Conservation (phyloP, 2,888 invertebrate genomes). For the Drosophila vallismaia region DNA sequence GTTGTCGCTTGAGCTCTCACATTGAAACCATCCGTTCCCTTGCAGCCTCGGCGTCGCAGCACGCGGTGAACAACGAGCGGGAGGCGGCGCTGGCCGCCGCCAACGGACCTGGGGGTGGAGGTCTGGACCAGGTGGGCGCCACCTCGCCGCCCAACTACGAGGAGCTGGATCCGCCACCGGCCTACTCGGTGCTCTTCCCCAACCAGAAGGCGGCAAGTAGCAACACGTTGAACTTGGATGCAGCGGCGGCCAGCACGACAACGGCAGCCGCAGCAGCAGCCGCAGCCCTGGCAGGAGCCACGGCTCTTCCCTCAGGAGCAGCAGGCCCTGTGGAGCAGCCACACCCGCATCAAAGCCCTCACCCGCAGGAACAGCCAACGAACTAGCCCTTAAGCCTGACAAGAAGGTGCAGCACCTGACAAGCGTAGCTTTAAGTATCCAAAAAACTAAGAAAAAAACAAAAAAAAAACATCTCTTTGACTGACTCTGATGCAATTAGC, state of each 20-base stretch:
- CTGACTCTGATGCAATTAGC: constrained; percentile 79
- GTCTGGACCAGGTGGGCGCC: constrained; percentile 65
- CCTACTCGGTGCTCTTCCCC: constrained; percentile 88
- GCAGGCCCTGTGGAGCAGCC: constrained; percentile 3
- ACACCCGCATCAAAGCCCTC: constrained; percentile 16
- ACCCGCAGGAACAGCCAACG: constrained; percentile 35
- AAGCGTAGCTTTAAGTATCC: constrained; percentile 62
- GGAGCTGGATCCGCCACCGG: constrained; percentile 86
- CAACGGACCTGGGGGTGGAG: constrained; percentile 56
- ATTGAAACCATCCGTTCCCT: constrained; percentile 80
- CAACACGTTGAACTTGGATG: constrained; percentile 70
- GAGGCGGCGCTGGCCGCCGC: constrained; percentile 80
- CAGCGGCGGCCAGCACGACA: constrained; percentile 55
- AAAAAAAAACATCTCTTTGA: constrained; percentile 64
- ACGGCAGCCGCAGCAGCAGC: constrained; percentile 58
- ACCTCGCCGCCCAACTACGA: constrained; percentile 87
- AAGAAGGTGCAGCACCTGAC: constrained; percentile 52
- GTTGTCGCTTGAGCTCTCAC: constrained; percentile 81
- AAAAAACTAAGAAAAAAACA: background rate
- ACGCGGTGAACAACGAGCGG: constrained; percentile 82
- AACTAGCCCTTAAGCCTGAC: constrained; percentile 70
- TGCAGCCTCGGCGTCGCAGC: constrained; percentile 83
- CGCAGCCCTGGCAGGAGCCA: constrained; percentile 27
- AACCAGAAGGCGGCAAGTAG: constrained; percentile 82
- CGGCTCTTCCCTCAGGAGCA: constrained; percentile 26